Evolutionary conservation across 2,797 vertebrate species (phyloP).

Genomic region (Pampus argenteus): DNA sequence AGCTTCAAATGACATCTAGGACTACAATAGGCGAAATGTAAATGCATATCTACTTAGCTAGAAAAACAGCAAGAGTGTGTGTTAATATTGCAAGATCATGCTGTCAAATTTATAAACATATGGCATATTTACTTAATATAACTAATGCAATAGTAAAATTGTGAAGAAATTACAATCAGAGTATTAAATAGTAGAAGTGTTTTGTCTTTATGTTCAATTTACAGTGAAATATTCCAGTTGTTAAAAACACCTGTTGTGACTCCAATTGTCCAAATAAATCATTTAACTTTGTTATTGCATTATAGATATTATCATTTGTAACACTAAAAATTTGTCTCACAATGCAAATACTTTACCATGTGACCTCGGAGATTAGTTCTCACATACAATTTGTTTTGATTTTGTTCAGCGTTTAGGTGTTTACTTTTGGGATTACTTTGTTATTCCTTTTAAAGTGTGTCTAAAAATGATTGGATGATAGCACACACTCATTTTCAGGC

Average conservation of each 20-base stretch:
- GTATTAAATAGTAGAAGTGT: not conserved
- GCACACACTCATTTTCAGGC: no score
- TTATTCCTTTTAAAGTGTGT: not conserved
- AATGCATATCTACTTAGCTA: conserved; percentile 58
- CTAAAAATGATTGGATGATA: not conserved
- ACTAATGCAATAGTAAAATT: conserved; percentile 4
- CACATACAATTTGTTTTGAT: not conserved
- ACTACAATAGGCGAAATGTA: conserved; percentile 71
- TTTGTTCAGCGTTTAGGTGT: not conserved
- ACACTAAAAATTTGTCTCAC: conserved; percentile 3
- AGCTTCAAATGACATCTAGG: conserved; percentile 67
- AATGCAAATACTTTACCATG: conserved; percentile 9
- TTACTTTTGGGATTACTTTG: not conserved
- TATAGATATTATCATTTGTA: conserved; percentile 22
- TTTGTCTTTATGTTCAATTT: not conserved
- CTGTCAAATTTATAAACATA: conserved; percentile 48
- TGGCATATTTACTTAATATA: conserved; percentile 15
- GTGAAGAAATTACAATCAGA: conserved; percentile 3
- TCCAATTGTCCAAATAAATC: not conserved
- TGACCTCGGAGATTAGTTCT: conserved; percentile 30
- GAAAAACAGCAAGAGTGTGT: conserved; percentile 49
- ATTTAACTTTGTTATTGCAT: conserved; percentile 18
- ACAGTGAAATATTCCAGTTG: not conserved
- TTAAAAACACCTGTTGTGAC: conserved; percentile 14
- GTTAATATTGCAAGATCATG: conserved; percentile 45